Conservation (phyloP, 2,797 vertebrate genomes). For the Helarctos malayanus region DNA sequence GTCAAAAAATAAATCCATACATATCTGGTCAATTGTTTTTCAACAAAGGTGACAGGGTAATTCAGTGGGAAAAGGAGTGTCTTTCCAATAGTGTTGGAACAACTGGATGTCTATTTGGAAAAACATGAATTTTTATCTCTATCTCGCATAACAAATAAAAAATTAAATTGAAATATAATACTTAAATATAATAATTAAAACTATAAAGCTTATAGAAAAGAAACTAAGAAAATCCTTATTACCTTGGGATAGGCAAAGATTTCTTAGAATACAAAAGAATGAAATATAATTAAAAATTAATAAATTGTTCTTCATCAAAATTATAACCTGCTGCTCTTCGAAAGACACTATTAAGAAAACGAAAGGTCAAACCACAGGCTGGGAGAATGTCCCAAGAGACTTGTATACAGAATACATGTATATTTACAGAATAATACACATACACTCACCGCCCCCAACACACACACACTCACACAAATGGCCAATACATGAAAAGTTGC, state of each 20-base stretch:
- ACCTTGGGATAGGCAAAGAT: background rate
- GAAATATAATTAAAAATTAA: background rate
- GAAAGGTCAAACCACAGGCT: background rate
- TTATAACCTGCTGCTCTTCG: background rate
- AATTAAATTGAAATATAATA: constrained; percentile 30
- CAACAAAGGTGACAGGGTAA: background rate
- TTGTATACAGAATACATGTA: background rate
- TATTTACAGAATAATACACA: background rate
- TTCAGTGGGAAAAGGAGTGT: background rate
- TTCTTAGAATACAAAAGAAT: background rate
- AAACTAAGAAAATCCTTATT: background rate
- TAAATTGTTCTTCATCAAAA: background rate
- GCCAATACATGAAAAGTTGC: background rate
- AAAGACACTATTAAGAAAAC: background rate
- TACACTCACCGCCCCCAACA: background rate
- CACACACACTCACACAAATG: background rate
- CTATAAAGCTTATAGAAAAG: background rate
- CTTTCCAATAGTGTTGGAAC: background rate
- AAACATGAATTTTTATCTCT: background rate
- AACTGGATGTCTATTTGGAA: background rate
- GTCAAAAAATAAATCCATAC: background rate
- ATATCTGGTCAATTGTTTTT: background rate
- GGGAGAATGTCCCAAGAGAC: background rate
- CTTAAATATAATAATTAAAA: background rate
- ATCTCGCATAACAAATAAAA: background rate